Base-by-base conservation (phyloP, 1,140 invertebrate species). In the Trachelipus rathkii region DNA sequence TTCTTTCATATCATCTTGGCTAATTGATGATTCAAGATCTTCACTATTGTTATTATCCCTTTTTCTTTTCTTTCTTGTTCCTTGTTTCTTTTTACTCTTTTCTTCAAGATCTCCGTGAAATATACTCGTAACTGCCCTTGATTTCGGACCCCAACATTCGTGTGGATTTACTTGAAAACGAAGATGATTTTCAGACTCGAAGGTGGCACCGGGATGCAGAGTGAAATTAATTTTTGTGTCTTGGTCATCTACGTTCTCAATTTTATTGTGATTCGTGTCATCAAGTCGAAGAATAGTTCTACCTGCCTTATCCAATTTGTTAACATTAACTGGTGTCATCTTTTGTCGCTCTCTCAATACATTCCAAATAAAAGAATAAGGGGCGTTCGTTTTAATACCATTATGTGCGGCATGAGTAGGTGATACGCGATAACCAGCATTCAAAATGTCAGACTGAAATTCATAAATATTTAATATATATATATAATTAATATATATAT, bases 381-480 rank as follows among this genome's bases (percentile, higher is more conserved):
- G 95, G 0, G 97, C 97, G 85, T 96, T 87, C 0, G 97, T 99
- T 87, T 99, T 99, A 4, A 99, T 87, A 0, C 95, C 96, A 78
- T 91, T 89, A 82, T 91, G 92, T 71, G 89, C 89, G 72, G 93
- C 92, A 86, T 99, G 98, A 0, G 96, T 97, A 78, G 91, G 90
- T 0, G 96, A 98, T 5, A 98, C 95, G 81, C 89, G 86, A 85
- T 95, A 98, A 0, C 96, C 96, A 11, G 93, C 93, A 87, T 98
- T 95, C 23, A 99, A 83, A 70, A 99, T 84, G 0, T 96, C 97
- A 3, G 97, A 99, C 81, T 96, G 88, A 82, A 92, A 85, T 78
- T 87, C 83, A n/a, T n/a, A n/a, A n/a, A n/a, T n/a, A n/a, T n/a
- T n/a, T n/a, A n/a, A n/a, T n/a, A n/a, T n/a, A n/a, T n/a, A n/a